Base-by-base conservation (phyloP, 2,797 vertebrate genomes). In the Leucoraja ocellata region DNA sequence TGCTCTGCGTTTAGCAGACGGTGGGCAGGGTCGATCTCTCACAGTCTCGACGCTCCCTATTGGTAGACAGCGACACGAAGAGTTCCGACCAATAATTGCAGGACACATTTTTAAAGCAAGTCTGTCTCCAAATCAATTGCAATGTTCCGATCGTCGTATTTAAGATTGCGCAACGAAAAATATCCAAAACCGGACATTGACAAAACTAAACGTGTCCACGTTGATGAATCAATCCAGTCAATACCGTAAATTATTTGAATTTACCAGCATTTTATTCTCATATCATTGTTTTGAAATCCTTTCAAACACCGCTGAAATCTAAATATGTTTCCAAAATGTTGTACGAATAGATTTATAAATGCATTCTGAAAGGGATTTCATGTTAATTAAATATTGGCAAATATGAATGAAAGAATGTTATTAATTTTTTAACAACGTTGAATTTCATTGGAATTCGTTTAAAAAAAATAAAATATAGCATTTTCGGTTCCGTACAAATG, bases 11-110 rank as follows among this genome's bases (percentile, higher is more conserved):
- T 73, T 73, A 16, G 0, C 68, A 23, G 36, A 21, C 0, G 68
- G 32, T 36, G 65, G 71, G 65, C 63, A 1, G 65, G 88, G 36
- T 39, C 36, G 65, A 91, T 91, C 88, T 39, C 39, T 83, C 3
- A 7, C 80, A 83, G 36, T 4, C 9, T 0, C 46, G 46, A 21
- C 13, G 39, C 80, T 54, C 18, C 80, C 54, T 46, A 83, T 83
- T 83, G 80, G 39, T 83, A 83, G 39, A 54, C 80, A 83, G 80
- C 80, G 80, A 83, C 80, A 83, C 79, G 46, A 81, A 18, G 79
- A 54, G 79, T 18, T 36, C 46, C 79, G 23, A 39, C 39, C 80
- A 83, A 83, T 83, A 83, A 83, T 21, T 83, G 39, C 80, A 83
- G 36, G 21, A 83, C 6, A 1, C 8, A 9, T 83, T 18, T 39